Conservation (phyloP, 2,888 invertebrate species). For the Cheilosia grossa region DNA sequence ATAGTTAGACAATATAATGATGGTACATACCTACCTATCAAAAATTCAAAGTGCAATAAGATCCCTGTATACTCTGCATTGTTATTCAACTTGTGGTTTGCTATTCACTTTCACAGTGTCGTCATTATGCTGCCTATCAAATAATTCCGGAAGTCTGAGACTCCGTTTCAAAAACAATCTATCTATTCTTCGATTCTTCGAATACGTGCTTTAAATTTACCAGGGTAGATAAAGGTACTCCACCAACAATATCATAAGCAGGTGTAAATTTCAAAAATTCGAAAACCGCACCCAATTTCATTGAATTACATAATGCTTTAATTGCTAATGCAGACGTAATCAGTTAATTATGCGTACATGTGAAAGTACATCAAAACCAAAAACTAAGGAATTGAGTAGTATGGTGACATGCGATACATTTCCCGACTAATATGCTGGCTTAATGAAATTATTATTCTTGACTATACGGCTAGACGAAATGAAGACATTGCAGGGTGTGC, state of each 20-base stretch:
- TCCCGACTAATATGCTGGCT: constrained; percentile 14
- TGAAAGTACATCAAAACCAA: background rate
- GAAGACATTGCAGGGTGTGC: constrained; percentile 37
- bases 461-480: constrained; percentile 29
- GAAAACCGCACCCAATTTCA: constrained; percentile 21
- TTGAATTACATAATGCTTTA: background rate
- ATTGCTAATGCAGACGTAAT: constrained; percentile 17
- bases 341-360: constrained; percentile 28
- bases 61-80: too few species aligned
- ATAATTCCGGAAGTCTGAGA: too few species aligned
- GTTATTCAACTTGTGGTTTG: too few species aligned
- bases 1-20: too few species aligned
- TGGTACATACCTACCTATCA: too few species aligned
- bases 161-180: too few species aligned
- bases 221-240: too few species aligned
- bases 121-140: too few species aligned
- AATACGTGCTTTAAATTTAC: too few species aligned
- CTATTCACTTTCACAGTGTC: too few species aligned
- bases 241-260: background rate
- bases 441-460: constrained; percentile 39
- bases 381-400: constrained; percentile 21
- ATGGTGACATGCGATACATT: constrained; percentile 30
- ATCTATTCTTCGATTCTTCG: too few species aligned
- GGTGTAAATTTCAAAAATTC: background rate
- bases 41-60: too few species aligned